phyloP scores from a whole-genome alignment of 2,113 vertebrate genomes.

The Anolis carolinensis region DNA sequence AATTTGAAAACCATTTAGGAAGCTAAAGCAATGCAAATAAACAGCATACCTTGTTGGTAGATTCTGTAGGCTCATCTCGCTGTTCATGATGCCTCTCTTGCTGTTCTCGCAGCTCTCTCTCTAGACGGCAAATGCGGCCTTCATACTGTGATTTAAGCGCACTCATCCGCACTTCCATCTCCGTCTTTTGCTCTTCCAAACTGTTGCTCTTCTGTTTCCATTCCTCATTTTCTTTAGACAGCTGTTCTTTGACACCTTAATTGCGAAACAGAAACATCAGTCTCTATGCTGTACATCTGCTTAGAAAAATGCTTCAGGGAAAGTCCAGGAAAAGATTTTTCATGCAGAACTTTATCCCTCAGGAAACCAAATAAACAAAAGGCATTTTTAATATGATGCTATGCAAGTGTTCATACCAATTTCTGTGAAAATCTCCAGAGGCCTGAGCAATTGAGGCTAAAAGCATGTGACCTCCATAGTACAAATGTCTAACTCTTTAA shows the following conservation, averaged over 20 bases:
- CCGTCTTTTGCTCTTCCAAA: constrained; percentile 87
- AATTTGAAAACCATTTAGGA: not conserved
- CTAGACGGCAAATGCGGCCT: constrained; percentile 90
- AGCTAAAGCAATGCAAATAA: not conserved
- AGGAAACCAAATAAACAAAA: not conserved
- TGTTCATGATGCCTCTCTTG: constrained; percentile 94
- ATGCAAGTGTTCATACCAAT: not conserved
- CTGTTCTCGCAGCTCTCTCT: constrained; percentile 92
- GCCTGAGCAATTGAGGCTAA: not conserved
- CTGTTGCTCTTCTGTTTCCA: constrained; percentile 82
- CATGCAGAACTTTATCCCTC: not conserved
- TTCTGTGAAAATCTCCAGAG: too few relatives aligned
- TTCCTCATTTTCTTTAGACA: constrained; percentile 92
- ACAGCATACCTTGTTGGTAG: constrained; percentile 85
- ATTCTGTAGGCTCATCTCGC: constrained; percentile 89
- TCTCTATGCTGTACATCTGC: not conserved
- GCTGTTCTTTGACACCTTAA: constrained; percentile 86
- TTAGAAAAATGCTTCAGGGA: not conserved
- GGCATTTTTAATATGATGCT: not conserved
- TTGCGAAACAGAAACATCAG: not conserved
- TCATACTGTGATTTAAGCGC: constrained; percentile 96
- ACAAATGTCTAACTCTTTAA: not conserved
- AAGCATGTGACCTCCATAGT: not conserved
- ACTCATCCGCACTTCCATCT: constrained; percentile 92
- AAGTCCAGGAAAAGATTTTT: not conserved